Evolutionary conservation across 2,888 invertebrate species (phyloP).

Genomic region (Microctonus hyperodae): DNA sequence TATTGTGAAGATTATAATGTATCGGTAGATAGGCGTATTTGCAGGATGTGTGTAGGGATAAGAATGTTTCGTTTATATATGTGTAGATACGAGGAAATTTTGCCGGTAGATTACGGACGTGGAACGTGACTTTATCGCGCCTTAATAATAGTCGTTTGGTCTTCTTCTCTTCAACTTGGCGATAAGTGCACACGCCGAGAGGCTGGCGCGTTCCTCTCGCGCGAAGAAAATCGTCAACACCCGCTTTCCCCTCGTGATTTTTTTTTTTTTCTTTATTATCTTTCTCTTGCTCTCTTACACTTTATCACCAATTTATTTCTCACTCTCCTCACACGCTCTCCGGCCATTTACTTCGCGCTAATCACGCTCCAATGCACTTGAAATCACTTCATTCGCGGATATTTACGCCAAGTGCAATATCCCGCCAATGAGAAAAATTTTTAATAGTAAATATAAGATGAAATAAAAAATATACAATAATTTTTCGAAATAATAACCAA

Average conservation of each 20-base stretch:
- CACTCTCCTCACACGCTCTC: background rate
- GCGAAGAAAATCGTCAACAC: constrained; percentile 13
- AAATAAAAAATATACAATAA: too few species aligned
- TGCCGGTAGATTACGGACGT: constrained; percentile 5
- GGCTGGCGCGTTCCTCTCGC: constrained; percentile 8
- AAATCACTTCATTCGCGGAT: constrained; percentile 22
- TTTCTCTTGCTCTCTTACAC: background rate
- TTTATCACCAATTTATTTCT: background rate
- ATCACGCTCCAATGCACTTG: background rate
- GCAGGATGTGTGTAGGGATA: background rate
- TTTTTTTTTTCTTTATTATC: background rate
- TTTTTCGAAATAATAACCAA: too few species aligned
- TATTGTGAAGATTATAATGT: too few species aligned
- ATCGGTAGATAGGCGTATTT: background rate
- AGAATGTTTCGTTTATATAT: background rate
- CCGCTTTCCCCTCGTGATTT: background rate
- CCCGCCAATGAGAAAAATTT: background rate
- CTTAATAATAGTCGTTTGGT: constrained; percentile 34
- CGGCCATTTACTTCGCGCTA: constrained; percentile 11
- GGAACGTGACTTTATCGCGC: constrained; percentile 26
- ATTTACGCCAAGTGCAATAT: background rate
- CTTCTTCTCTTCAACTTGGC: constrained; percentile 19
- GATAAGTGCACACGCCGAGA: constrained; percentile 17
- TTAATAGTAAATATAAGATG: background rate
- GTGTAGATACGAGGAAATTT: constrained; percentile 1